A percentile compares a stretch with the other conserved stretches of the same genome.
Evolutionary conservation across 2,888 invertebrate genomes (phyloP).

Genomic region (Argynnis bischoffii): DNA sequence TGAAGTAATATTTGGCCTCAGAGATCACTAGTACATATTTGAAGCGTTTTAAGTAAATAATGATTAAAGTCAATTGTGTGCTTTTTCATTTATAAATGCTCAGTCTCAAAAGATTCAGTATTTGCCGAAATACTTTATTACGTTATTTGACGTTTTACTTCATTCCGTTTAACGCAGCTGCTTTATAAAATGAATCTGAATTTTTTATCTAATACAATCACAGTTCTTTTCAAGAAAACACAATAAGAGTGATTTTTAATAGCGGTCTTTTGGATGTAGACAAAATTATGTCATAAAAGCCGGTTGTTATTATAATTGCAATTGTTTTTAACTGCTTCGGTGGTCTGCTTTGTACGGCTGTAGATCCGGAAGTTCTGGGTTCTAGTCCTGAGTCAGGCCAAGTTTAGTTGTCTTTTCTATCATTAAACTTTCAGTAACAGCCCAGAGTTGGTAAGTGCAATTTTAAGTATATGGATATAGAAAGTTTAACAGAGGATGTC

Average conservation of each 20-base stretch:
- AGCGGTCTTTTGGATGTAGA: constrained; percentile 11
- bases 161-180: constrained; percentile 8
- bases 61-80: neutral
- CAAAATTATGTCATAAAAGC: constrained; percentile 3
- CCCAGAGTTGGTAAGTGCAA: too few species aligned
- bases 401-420: too few species aligned
- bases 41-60: neutral
- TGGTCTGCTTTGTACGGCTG: too few species aligned
- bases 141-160: constrained; percentile 10
- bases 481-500: too few species aligned
- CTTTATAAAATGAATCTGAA: constrained; percentile 14
- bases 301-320: constrained; percentile 1
- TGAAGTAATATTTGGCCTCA: neutral
- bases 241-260: constrained; percentile 12
- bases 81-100: neutral
- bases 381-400: too few species aligned
- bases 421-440: too few species aligned
- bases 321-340: too few species aligned
- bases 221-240: constrained; percentile 11
- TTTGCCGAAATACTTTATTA: constrained; percentile 4
- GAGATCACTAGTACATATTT: neutral
- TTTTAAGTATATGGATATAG: too few species aligned
- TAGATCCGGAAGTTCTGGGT: too few species aligned
- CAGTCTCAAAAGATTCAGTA: neutral
- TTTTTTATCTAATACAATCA: constrained; percentile 17